phyloP scores from a whole-genome alignment of 2,113 vertebrate genomes.

The Daboia siamensis region DNA sequence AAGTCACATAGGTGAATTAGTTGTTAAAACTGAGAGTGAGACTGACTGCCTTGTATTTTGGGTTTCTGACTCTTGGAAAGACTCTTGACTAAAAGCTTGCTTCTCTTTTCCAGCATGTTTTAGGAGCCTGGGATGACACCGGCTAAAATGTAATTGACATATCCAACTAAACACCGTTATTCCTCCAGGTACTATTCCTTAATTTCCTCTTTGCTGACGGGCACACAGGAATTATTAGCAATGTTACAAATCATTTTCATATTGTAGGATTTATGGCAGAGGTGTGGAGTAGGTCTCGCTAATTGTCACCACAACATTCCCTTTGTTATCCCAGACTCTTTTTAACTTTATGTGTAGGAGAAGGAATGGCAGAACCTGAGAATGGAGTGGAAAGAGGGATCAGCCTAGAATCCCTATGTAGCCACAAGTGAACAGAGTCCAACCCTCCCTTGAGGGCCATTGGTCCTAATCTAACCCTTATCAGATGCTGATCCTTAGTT shows the following conservation, averaged over 20 bases:
- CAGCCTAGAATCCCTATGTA: no score
- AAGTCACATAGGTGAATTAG: neutral
- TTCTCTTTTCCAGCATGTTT: neutral
- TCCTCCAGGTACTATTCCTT: constrained; percentile 14
- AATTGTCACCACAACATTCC: neutral
- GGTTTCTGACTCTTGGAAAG: neutral
- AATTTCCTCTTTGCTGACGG: constrained; percentile 8
- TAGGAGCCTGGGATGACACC: neutral
- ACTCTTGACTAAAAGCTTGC: neutral
- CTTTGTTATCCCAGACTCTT: constrained; percentile 34
- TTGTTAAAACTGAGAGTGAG: neutral
- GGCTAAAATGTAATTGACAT: neutral
- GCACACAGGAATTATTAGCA: constrained; percentile 27
- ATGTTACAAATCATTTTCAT: constrained; percentile 22
- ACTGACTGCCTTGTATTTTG: neutral
- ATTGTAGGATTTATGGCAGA: neutral
- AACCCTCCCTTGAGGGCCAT: no score
- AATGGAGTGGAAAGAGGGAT: no score
- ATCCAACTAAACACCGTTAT: neutral
- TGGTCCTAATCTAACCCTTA: no score
- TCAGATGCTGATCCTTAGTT: no score
- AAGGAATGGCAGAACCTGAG: no score
- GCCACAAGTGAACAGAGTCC: no score
- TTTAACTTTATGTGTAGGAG: neutral
- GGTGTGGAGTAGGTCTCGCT: neutral